These are phyloP conservation scores for Tenthredo distinguenda DNA, from an alignment of 2,888 invertebrate species.

Conservation along the genomic window DNA sequence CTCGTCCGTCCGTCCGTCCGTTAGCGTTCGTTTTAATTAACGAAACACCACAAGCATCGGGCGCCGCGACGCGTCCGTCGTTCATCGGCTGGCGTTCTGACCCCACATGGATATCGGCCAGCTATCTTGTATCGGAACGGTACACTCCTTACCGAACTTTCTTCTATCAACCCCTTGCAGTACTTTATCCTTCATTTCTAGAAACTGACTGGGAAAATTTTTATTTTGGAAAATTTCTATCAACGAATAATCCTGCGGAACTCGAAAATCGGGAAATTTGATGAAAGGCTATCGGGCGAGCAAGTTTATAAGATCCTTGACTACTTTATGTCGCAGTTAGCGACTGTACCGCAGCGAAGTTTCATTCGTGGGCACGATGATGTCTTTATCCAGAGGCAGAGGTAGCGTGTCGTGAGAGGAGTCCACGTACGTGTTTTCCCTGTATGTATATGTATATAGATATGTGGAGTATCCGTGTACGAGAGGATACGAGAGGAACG, in stretches of 20 bases:
- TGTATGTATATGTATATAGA: constrained; percentile 60
- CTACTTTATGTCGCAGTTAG: not conserved
- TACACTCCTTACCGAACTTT: constrained; percentile 46
- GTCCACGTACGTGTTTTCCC: constrained; percentile 57
- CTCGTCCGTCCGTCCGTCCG: constrained; percentile 63
- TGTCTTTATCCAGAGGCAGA: constrained; percentile 72
- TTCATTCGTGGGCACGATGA: constrained; percentile 68
- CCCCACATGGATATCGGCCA: constrained; percentile 42
- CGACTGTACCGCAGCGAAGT: constrained; percentile 48
- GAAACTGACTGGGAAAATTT: not conserved
- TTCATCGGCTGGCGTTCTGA: constrained; percentile 40
- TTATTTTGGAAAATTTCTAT: not conserved
- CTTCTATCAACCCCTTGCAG: not conserved
- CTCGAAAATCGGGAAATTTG: not conserved
- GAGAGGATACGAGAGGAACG: constrained; percentile 34
- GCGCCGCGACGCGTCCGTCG: constrained; percentile 58
- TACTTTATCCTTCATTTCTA: not conserved
- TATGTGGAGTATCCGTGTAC: not conserved
- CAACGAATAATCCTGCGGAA: not conserved
- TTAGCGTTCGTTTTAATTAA: constrained; percentile 75
- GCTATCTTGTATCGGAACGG: constrained; percentile 42
- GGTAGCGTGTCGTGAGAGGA: constrained; percentile 53
- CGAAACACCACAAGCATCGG: constrained; percentile 73
- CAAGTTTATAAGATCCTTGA: not conserved
- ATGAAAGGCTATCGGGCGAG: not conserved